A percentile compares a stretch with the other conserved stretches of the same genome.
These are phyloP conservation scores for Cheilosia scutellata DNA, from an alignment of 2,888 invertebrate species.

Conservation along the genomic window DNA sequence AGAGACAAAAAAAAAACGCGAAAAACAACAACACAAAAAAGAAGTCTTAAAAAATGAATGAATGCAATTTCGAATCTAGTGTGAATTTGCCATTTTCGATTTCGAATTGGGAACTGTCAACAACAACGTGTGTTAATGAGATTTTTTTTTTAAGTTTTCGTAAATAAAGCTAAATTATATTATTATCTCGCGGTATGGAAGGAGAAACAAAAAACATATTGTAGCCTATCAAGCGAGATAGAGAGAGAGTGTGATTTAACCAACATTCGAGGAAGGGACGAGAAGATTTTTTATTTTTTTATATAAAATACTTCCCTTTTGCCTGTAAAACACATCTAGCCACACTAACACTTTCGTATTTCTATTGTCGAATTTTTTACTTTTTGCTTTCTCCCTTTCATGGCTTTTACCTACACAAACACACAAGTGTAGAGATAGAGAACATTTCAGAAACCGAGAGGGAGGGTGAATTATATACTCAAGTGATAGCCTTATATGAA, in stretches of 20 bases:
- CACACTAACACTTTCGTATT: neutral
- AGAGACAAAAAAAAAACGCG: neutral
- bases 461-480: neutral
- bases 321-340: neutral
- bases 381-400: neutral
- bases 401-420: neutral
- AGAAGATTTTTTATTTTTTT: neutral
- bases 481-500: neutral
- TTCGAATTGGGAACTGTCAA: neutral
- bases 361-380: neutral
- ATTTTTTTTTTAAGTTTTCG: neutral
- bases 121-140: neutral
- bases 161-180: neutral
- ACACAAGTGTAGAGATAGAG: neutral
- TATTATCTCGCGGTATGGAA: conserved; percentile 2
- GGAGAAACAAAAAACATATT: neutral
- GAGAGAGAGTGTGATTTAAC: neutral
- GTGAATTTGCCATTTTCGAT: neutral
- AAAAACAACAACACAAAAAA: neutral
- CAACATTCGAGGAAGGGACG: neutral
- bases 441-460: neutral
- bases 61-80: neutral
- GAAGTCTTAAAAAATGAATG: too few species aligned
- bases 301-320: neutral
- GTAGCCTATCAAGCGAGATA: neutral